phyloP scores from a whole-genome alignment of 2,797 vertebrate species.

The Tokudaia muenninki region DNA sequence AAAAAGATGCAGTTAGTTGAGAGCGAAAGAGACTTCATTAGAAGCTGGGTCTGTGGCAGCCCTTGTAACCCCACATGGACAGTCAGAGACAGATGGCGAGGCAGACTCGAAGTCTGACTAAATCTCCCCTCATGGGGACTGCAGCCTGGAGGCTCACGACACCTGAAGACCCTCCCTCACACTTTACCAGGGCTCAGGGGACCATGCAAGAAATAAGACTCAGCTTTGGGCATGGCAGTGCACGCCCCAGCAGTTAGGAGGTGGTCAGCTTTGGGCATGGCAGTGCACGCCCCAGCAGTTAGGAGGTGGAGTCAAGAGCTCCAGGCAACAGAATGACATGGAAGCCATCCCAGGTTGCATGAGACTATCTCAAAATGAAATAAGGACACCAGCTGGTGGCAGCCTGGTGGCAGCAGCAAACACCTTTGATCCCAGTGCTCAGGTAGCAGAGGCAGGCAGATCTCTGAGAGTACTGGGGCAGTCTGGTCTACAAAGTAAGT shows the following conservation, averaged over 20 bases:
- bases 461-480: not conserved
- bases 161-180: not conserved
- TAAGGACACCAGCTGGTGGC: not conserved
- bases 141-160: not conserved
- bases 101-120: not conserved
- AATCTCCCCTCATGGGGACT: not conserved
- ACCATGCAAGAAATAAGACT: not conserved
- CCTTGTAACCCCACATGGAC: not conserved
- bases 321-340: not conserved
- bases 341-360: too few relatives aligned
- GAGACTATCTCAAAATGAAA: not conserved
- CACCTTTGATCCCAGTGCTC: not conserved
- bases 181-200: not conserved
- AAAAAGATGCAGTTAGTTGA: not conserved
- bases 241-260: not conserved
- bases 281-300: not conserved
- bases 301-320: not conserved
- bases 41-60: not conserved
- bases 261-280: not conserved
- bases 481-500: not conserved
- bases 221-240: not conserved
- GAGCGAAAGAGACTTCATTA: slow-evolving; percentile 3
- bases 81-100: not conserved
- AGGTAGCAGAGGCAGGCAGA: not conserved
- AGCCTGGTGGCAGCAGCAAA: not conserved